Evolutionary conservation across 2,797 vertebrate genomes (phyloP), one percentile per base, ranked within the genome.

Genomic region (Trichosurus vulpecula): DNA sequence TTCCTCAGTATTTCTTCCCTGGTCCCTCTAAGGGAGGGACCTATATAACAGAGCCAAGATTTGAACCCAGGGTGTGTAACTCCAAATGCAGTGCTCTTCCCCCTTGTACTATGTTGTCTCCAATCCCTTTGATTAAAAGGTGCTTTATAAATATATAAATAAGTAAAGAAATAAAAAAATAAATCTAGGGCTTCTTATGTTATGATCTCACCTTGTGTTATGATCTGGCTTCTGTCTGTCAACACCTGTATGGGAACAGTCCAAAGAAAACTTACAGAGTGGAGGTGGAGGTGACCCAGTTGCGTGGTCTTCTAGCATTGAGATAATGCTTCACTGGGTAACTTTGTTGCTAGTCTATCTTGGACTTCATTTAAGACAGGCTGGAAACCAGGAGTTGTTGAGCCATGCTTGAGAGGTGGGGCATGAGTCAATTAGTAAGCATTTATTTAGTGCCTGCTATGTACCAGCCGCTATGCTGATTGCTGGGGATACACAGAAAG

Each of bases 191-290:
- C 22, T 27, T 81, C 8, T 81, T 81, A 81, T 93, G 91, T 94
- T 90, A 91, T 98, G 97, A 98, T 96, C 97, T 98, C 97, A 97
- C 61, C 91, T 81, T 81, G 19, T 93, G 92, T 93, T 87, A 90
- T 98, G 97, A 98, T 96, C 97, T 98, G 97, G 97, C 90, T 91
- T 81, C 41, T 81, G 54, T 93, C 92, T 98, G 97, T 97, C 97
- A 98, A 61, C 92, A 93, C 93, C 0, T 4, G 57, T 90, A 74
- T 96, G 97, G 95, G 94, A 95, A 57, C 27, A 94, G 25, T 93
- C 97, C 97, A 97, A 97, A 95, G 97, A 95, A 97, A 98, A 96
- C 96, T 96, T 93, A 55, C 91, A 90, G 97, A 54, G 93, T 96
- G 93, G 95, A 96, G 95, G 61, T 87, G 96, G 81, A 95, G 95